Conservation (phyloP, 1,140 invertebrate genomes). For the Euwallacea similis region DNA sequence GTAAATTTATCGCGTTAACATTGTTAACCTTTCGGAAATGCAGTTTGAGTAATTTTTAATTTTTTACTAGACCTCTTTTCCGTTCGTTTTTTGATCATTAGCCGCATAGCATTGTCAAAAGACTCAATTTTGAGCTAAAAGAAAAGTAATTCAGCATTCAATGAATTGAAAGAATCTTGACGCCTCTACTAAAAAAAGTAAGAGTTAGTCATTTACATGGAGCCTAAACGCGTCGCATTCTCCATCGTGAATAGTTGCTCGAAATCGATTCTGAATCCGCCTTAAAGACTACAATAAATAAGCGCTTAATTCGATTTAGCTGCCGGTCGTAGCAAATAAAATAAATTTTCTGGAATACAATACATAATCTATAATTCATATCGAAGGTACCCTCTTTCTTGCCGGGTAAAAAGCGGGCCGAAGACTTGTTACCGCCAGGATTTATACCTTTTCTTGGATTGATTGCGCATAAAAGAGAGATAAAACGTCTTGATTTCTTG, state of each 20-base stretch:
- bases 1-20: no score
- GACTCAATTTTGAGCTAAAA: no score
- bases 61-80: no score
- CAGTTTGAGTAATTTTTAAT: no score
- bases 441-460: conserved; percentile 40
- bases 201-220: no score
- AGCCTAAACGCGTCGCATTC: not conserved
- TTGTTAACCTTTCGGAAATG: no score
- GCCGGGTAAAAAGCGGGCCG: conserved; percentile 38
- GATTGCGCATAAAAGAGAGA: conserved; percentile 36
- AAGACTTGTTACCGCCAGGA: conserved; percentile 40
- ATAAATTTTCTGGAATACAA: conserved; percentile 48
- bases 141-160: no score
- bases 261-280: conserved; percentile 37
- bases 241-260: conserved; percentile 31
- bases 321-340: conserved; percentile 45
- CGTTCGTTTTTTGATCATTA: no score
- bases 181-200: no score
- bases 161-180: no score
- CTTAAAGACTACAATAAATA: conserved; percentile 43
- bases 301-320: conserved; percentile 46
- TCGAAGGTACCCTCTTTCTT: conserved; percentile 28
- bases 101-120: no score
- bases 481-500: conserved; percentile 31
- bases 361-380: conserved; percentile 51